Evolutionary conservation across 2,797 vertebrate genomes (phyloP), one percentile per base, ranked within the genome.

Genomic region (Oryzias dopingdopingensis): DNA sequence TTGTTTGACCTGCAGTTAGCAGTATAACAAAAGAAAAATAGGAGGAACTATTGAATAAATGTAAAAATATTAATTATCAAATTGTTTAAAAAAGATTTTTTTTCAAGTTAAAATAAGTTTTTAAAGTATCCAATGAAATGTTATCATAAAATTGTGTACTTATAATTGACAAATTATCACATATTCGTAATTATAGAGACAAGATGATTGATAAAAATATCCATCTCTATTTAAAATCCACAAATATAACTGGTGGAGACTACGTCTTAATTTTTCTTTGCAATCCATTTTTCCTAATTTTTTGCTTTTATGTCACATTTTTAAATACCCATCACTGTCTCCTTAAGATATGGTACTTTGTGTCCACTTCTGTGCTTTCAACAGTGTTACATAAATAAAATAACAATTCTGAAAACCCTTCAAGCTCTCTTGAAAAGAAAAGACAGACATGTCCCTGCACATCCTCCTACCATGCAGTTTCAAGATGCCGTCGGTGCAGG

Each of bases 381-480:
- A 40, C 20, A 4, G 40, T 14, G 12, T 43, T 52, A 20, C 42
- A 40, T 2, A 40, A 24, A 59, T n/a, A 60, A 42, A 62, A 4
- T n/a, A 8, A 48, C 16, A 4, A 22, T 48, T 55, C 5, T 10
- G 2, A 37, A 44, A 42, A 29, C 23, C 29, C 15, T 56, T 40
- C 14, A 32, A 42, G 23, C 20, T 5, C 22, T 24, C 14, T 37
- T 56, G 5, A 41, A 12, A 45, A 8, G 23, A 49, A 58, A 23
- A 14, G 22, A 42, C 8, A n/a, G 40, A 18, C 17, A 18, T 14
- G n/a, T 20, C 23, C 16, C 17, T 16, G 18, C 41, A 10, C n/a
- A 49, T 5, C 24, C 23, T 48, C n/a, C 43, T 42, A 41, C 52
- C 32, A 56, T 51, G 59, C 1, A 54, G 61, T 43, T 22, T 17